Evolutionary conservation across 2,113 vertebrate species (phyloP), one percentile per base, ranked within the genome.

Genomic region (Malurus cyaneus): DNA sequence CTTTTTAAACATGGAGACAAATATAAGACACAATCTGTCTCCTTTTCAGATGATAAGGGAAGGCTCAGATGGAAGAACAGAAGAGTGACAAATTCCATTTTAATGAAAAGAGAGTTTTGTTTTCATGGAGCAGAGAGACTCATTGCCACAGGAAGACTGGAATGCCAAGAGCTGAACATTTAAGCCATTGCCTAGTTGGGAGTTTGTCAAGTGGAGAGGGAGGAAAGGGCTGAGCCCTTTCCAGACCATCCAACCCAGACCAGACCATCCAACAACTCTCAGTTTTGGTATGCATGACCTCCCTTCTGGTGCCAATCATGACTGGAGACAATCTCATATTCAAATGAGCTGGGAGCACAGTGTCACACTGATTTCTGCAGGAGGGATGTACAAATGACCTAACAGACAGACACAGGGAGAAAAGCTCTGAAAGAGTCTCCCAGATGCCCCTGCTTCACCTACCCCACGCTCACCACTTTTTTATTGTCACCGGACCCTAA

Each of bases 51-150:
- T 18, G 54, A 77, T 59, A 86, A 61, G 5, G 12, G 20, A 70
- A 92, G 34, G 26, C 34, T 88, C 54, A 80, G 29, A 66, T 56
- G 77, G 67, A 76, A 62, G 28, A 90, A 70, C 7, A 77, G 47
- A 88, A 90, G 74, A 89, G 82, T 83, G 85, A 57, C 64, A 94
- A 96, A 94, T 86, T 96, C 83, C 53, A 78, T 80, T 74, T 86
- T 93, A 66, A 77, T 86, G 39, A 74, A 82, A 93, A 84, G 6
- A 94, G 42, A 77, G 41, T 69, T 94, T 83, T 73, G 28, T 57
- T 92, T 92, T 92, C 11, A 1, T 88, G 79, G 60, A 54, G 88
- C 73, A 70, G 44, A 5, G 1, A 34, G 28, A 89, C 39, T 92
- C 79, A 12, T 16, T 47, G 54, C 89, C 59, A 86, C 67, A 60